A percentile compares a stretch with the other conserved stretches of the same genome.
Evolutionary conservation across 1,140 invertebrate species (phyloP).

Genomic region (Aphelenchoides fujianensis): DNA sequence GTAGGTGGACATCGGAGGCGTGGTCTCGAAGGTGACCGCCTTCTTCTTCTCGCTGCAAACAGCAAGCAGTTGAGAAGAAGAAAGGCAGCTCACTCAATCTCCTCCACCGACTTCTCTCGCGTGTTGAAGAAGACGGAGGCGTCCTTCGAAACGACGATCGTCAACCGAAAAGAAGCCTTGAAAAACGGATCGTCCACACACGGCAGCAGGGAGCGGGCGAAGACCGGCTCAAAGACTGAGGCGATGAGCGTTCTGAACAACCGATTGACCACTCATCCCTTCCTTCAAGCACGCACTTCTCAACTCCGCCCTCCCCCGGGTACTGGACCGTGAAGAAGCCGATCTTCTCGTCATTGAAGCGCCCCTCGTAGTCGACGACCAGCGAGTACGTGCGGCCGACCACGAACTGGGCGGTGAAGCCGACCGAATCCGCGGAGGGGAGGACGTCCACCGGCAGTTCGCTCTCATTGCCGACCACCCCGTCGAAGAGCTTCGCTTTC

Average conservation of each 20-base stretch:
- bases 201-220: neutral
- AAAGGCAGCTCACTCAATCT: too few species aligned
- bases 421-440: neutral
- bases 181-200: neutral
- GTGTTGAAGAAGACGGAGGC: neutral
- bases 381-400: neutral
- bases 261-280: too few species aligned
- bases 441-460: neutral
- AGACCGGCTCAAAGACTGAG: neutral
- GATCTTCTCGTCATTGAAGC: neutral
- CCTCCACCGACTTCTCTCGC: neutral
- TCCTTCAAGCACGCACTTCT: too few species aligned
- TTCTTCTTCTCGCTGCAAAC: neutral
- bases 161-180: neutral
- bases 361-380: neutral
- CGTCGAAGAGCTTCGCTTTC: neutral
- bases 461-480: neutral
- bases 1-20: conserved; percentile 7
- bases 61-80: neutral
- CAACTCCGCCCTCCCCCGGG: neutral
- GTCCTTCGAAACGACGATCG: neutral
- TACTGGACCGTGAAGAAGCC: neutral
- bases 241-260: neutral
- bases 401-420: neutral
- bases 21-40: neutral